phyloP scores from a whole-genome alignment of 2,888 invertebrate genomes.

The Drosophila austrosaltans region DNA sequence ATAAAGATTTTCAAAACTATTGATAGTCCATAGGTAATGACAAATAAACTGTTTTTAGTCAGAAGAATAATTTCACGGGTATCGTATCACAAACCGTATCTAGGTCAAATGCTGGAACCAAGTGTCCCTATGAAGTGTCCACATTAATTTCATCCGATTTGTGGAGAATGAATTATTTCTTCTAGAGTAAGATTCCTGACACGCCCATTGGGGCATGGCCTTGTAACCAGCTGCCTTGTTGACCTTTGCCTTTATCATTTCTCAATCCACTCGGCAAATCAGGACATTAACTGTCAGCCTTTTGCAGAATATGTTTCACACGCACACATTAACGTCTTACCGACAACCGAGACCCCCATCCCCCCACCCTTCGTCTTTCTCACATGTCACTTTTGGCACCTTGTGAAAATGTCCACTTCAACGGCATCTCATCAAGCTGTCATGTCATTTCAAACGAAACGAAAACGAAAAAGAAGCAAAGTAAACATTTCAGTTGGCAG shows the following conservation, averaged over 20 bases:
- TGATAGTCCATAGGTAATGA: too few species aligned
- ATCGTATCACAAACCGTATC: too few species aligned
- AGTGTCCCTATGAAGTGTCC: too few species aligned
- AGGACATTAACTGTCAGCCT: constrained; percentile 42
- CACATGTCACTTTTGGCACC: constrained; percentile 47
- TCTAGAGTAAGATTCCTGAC: neutral
- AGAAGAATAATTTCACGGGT: too few species aligned
- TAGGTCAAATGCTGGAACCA: too few species aligned
- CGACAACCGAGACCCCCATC: neutral
- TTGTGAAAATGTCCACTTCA: constrained; percentile 66
- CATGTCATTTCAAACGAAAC: constrained; percentile 51
- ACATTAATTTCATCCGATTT: neutral
- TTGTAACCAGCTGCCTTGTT: neutral
- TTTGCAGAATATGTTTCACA: constrained; percentile 34
- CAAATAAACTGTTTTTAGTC: too few species aligned
- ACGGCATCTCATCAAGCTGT: constrained; percentile 64
- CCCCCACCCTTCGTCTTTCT: neutral
- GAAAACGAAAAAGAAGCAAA: constrained; percentile 18
- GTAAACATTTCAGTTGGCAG: constrained; percentile 29
- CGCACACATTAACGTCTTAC: neutral
- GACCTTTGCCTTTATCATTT: constrained; percentile 15
- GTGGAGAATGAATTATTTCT: constrained; percentile 1
- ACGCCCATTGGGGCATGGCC: constrained; percentile 18
- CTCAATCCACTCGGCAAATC: constrained; percentile 32
- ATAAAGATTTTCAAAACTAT: too few species aligned